Conservation (phyloP, 1,140 invertebrate species). For the Mylabris phalerata region DNA sequence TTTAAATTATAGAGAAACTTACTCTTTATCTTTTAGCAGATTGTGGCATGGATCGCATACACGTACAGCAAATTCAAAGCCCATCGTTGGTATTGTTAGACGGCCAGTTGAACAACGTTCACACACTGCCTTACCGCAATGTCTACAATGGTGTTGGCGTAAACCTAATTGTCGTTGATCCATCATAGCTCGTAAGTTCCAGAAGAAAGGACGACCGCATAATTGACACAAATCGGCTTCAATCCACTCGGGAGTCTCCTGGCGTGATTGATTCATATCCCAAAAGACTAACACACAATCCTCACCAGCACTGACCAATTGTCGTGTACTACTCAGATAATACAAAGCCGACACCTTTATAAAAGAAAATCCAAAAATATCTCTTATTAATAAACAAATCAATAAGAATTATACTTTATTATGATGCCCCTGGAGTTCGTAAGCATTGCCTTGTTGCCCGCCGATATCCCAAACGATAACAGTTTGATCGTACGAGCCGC, state of each 20-base stretch:
- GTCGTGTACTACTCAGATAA: slow-evolving; percentile 70
- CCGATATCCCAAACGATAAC: slow-evolving; percentile 99
- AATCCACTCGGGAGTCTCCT: slow-evolving; percentile 91
- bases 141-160: slow-evolving; percentile 83
- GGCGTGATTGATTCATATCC: slow-evolving; percentile 77
- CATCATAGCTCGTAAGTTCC: slow-evolving; percentile 98
- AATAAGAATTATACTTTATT: slow-evolving; percentile 33
- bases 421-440: slow-evolving; percentile 90
- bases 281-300: slow-evolving; percentile 91
- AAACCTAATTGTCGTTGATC: slow-evolving; percentile 87
- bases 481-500: slow-evolving; percentile 90
- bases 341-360: slow-evolving; percentile 70
- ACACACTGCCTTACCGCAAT: slow-evolving; percentile 91
- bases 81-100: slow-evolving; percentile 88
- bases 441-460: slow-evolving; percentile 90
- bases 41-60: slow-evolving; percentile 89
- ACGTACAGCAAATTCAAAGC: slow-evolving; percentile 95
- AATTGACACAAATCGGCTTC: slow-evolving; percentile 91
- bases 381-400: neutral
- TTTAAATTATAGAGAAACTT: slow-evolving; percentile 39
- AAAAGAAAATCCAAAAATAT: slow-evolving; percentile 16
- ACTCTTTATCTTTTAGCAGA: slow-evolving; percentile 80
- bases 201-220: slow-evolving; percentile 93
- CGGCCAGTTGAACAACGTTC: slow-evolving; percentile 84
- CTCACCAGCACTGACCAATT: slow-evolving; percentile 90